These are phyloP conservation scores for Corythornis madagascariensis DNA, from an alignment of 2,113 vertebrate species.

Conservation along the genomic window DNA sequence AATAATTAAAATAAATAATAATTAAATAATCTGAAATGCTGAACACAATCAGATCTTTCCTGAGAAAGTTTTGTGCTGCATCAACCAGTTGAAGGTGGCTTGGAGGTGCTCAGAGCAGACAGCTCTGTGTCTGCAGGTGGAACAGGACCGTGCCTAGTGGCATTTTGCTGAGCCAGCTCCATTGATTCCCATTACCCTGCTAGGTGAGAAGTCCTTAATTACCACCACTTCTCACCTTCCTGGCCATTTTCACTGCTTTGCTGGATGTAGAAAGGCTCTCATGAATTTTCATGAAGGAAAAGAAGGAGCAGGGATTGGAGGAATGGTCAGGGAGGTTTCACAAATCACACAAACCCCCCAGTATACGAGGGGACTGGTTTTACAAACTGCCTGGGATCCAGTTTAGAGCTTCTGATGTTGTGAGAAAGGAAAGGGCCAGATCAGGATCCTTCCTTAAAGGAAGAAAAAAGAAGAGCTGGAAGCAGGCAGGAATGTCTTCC, in stretches of 20 bases:
- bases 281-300: slow-evolving; percentile 5
- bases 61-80: background rate
- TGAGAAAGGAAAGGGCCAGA: background rate
- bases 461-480: slow-evolving; percentile 45
- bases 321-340: background rate
- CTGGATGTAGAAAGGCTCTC: background rate
- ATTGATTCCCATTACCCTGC: background rate
- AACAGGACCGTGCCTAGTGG: background rate
- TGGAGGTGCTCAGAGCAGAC: background rate
- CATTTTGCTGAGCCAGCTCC: background rate
- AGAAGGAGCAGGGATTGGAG: background rate
- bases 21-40: background rate
- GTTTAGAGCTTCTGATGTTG: background rate
- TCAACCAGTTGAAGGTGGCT: background rate
- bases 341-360: background rate
- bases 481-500: slow-evolving; percentile 62
- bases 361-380: background rate
- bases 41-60: background rate
- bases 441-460: slow-evolving; percentile 17
- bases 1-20: background rate
- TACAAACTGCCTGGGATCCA: background rate
- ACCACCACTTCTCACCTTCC: background rate
- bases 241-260: background rate
- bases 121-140: background rate
- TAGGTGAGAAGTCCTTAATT: background rate